These are phyloP conservation scores for Syrphus vitripennis DNA, from an alignment of 2,888 invertebrate genomes.

Conservation along the genomic window DNA sequence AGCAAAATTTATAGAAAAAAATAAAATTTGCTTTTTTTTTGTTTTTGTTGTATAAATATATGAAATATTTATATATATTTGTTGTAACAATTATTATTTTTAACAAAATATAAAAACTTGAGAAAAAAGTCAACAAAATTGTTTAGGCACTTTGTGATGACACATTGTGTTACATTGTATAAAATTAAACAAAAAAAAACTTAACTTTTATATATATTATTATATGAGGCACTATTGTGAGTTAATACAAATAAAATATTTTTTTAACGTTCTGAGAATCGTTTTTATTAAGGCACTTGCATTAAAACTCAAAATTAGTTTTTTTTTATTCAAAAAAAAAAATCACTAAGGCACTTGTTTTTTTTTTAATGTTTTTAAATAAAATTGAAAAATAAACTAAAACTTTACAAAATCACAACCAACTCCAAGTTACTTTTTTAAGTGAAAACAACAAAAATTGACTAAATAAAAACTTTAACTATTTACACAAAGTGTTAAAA, in stretches of 20 bases:
- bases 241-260: conserved; percentile 40
- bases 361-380: background rate
- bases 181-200: conserved; percentile 49
- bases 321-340: conserved; percentile 24
- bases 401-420: conserved; percentile 34
- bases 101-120: conserved; percentile 31
- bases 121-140: conserved; percentile 52
- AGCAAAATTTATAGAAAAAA: conserved; percentile 32
- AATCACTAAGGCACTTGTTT: conserved; percentile 63
- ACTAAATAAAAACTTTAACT: conserved; percentile 42
- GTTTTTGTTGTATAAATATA: conserved; percentile 40
- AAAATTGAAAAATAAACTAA: conserved; percentile 16
- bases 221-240: conserved; percentile 67
- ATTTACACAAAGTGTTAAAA: conserved; percentile 55
- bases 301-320: conserved; percentile 52
- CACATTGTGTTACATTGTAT: conserved; percentile 39
- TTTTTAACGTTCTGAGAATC: conserved; percentile 62
- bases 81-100: conserved; percentile 22
- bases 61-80: conserved; percentile 36
- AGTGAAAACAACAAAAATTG: conserved; percentile 16
- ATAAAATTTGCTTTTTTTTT: conserved; percentile 39
- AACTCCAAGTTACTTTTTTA: conserved; percentile 26
- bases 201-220: conserved; percentile 42
- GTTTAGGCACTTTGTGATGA: conserved; percentile 60
- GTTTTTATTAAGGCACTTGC: conserved; percentile 64